Conservation (phyloP, 2,797 vertebrate species). For the Phoeniculus purpureus region DNA sequence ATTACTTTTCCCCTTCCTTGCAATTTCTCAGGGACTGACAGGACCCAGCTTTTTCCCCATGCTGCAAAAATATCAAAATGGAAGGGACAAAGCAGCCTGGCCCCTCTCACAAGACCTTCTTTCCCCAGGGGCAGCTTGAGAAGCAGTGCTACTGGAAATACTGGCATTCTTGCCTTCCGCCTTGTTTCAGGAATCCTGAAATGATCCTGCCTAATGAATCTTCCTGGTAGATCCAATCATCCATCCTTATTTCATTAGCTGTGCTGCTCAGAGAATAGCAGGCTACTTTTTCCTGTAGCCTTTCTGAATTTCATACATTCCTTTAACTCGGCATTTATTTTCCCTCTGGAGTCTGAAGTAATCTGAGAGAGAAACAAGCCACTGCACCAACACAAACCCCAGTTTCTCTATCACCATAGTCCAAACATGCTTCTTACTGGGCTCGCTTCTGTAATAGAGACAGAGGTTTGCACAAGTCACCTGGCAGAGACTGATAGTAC, state of each 20-base stretch:
- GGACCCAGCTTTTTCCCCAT: not conserved
- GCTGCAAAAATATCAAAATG: not conserved
- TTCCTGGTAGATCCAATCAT: not conserved
- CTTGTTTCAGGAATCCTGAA: not conserved
- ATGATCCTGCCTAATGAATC: slow-evolving; percentile 27
- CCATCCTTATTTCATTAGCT: slow-evolving; percentile 35
- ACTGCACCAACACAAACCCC: slow-evolving; percentile 9
- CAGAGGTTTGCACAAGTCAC: not conserved
- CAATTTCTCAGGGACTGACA: not conserved
- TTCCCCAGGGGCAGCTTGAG: not conserved
- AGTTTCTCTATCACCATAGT: not conserved
- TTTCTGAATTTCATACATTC: slow-evolving; percentile 59
- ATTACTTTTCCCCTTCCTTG: not conserved
- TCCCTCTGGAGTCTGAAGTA: slow-evolving; percentile 56
- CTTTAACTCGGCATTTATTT: slow-evolving; percentile 56
- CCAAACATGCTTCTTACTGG: not conserved
- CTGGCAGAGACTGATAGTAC: slow-evolving; percentile 3
- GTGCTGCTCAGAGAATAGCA: slow-evolving; percentile 42
- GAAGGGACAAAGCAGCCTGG: not conserved
- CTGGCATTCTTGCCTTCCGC: not conserved
- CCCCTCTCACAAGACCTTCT: not conserved
- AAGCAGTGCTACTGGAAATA: not conserved
- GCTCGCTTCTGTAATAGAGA: slow-evolving; percentile 12
- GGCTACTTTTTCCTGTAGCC: slow-evolving; percentile 28
- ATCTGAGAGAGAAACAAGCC: slow-evolving; percentile 46